A percentile compares a stretch with the other conserved stretches of the same genome.
phyloP scores from a whole-genome alignment of 2,888 invertebrate species.

The Plebejus melissa region DNA sequence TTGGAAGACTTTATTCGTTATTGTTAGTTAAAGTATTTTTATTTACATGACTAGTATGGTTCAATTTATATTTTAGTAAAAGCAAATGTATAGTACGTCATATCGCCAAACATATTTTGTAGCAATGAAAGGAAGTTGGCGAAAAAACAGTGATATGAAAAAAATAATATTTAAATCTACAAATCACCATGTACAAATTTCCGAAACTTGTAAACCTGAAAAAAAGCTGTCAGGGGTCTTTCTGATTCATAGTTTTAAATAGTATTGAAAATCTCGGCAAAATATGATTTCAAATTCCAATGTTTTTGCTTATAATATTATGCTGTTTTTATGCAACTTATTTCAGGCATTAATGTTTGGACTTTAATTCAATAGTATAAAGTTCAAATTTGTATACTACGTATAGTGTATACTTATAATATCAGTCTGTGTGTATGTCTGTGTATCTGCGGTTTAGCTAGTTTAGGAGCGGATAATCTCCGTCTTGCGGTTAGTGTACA shows the following conservation, averaged over 20 bases:
- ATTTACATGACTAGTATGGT: not conserved
- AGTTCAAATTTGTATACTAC: not conserved
- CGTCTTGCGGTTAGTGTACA: slow-evolving; percentile 57
- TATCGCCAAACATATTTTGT: too few species aligned
- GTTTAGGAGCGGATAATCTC: slow-evolving; percentile 49
- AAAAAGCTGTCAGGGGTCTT: too few species aligned
- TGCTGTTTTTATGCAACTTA: not conserved
- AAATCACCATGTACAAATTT: too few species aligned
- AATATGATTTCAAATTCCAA: too few species aligned
- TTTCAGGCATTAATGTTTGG: not conserved
- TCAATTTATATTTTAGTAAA: not conserved
- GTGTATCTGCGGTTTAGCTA: slow-evolving; percentile 44
- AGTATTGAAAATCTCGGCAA: too few species aligned
- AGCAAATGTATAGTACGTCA: too few species aligned
- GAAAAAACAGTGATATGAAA: too few species aligned
- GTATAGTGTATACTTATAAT: not conserved
- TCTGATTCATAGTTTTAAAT: too few species aligned
- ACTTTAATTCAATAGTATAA: not conserved
- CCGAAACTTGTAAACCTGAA: too few species aligned
- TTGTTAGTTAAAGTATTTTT: not conserved
- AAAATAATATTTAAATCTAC: too few species aligned
- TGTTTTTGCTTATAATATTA: not conserved
- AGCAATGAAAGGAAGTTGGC: too few species aligned
- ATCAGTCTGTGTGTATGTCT: not conserved
- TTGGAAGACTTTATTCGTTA: not conserved